Evolutionary conservation across 64 coral and sea anemone species (phyloP), one percentile per base, ranked within the genome.

Genomic region (Montipora foliosa): DNA sequence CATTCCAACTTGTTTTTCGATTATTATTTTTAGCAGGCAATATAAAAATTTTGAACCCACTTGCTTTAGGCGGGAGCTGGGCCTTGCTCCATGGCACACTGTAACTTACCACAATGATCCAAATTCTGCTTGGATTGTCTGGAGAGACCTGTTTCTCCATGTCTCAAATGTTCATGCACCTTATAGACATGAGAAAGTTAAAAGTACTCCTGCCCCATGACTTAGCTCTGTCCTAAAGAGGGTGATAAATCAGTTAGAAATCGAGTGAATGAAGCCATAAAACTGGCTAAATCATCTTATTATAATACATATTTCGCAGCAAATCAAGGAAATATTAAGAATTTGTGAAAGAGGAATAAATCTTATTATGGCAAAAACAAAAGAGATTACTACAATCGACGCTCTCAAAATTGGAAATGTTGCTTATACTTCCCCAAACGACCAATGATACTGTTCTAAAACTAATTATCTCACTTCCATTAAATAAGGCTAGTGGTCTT

Each of bases 401-500:
- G 52, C 52, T 55, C 52, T 55, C 52, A 55, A 55, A 55, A 55
- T 55, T 55, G 52, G 52, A 55, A 55, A 55, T 55, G 10, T 55
- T 55, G 52, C 52, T 55, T 55, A 55, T 55, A 55, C 52, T 55
- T 55, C 52, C 52, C 52, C 52, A 55, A 55, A 55, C 52, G 52
- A 55, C 62, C 20, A 50, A 69, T 29, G 82, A 86, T 68, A 68
- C 67, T 17, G 64, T 86, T 37, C 22, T 86, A 47, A 86, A 86
- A 69, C 67, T 86, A 68, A 49, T 86, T 68, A 86, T 19, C 61
- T 68, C 57, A 60, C 57, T 89, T 29, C 52, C 72, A 25, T 53
- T 76, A 57, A 53, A 89, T 89, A 89, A 89, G 44, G 87, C 87
- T 50, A 89, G 69, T 44, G 74, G 87, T 59, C 87, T 89, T 55